Conservation (phyloP, 2,888 invertebrate species). For the Frankliniella fusca region DNA sequence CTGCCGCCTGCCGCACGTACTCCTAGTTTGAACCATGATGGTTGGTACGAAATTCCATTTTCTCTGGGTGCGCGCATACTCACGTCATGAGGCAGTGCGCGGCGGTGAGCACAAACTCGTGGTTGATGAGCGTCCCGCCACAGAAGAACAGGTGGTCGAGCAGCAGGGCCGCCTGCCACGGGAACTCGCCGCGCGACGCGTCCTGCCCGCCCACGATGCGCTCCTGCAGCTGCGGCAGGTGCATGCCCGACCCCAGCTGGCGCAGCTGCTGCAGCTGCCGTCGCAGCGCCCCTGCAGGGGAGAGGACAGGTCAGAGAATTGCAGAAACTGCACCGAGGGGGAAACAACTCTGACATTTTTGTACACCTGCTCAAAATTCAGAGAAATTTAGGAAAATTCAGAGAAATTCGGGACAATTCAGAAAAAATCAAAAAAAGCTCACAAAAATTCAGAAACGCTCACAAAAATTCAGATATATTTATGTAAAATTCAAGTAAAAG, state of each 20-base stretch:
- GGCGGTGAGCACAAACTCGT: conserved; percentile 45
- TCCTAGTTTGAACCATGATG: no score
- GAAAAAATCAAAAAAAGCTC: no score
- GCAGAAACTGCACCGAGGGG: neutral
- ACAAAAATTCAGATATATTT: no score
- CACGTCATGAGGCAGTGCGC: conserved; percentile 47
- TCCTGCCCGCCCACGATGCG: conserved; percentile 45
- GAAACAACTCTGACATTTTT: no score
- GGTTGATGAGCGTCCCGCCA: conserved; percentile 46
- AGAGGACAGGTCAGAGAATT: conserved; percentile 29
- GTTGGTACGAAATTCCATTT: no score
- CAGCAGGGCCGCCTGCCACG: conserved; percentile 46
- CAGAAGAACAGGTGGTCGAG: conserved; percentile 46
- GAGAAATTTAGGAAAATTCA: no score
- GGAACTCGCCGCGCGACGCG: conserved; percentile 45
- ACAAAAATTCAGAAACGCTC: no score
- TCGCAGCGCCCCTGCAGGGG: conserved; percentile 33
- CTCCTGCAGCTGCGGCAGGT: conserved; percentile 33
- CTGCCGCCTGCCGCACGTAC: no score
- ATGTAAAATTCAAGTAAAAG: no score
- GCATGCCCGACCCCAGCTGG: conserved; percentile 27
- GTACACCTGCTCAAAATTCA: no score
- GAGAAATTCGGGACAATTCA: no score
- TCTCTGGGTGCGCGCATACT: no score
- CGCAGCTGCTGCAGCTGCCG: conserved; percentile 31